Percentiles rank a stretch among this genome's conserved stretches.
Evolutionary conservation across 2,113 vertebrate genomes (phyloP).

Genomic region (Pluvianellus socialis): DNA sequence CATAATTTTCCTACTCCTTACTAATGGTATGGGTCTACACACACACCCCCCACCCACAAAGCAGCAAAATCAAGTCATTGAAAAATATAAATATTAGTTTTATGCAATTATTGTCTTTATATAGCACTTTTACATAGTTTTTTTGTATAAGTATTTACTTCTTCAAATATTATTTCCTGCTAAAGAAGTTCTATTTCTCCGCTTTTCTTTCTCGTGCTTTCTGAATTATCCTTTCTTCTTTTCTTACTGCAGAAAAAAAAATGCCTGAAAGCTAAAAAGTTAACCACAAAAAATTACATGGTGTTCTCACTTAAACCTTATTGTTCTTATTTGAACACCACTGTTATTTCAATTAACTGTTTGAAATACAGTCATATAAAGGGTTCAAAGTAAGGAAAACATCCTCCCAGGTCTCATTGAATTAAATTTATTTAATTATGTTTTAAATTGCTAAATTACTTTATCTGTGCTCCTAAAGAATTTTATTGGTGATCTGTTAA

Average conservation of each 20-base stretch:
- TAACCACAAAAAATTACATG: neutral
- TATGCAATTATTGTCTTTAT: rapidly evolving
- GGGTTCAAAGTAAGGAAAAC: neutral
- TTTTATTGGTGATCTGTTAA: neutral
- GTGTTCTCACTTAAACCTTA: neutral
- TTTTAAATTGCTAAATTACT: neutral
- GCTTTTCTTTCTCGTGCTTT: neutral
- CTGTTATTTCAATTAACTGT: neutral
- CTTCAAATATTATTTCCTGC: neutral
- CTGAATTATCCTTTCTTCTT: neutral
- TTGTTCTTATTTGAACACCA: neutral
- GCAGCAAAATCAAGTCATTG: neutral
- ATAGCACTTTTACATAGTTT: neutral
- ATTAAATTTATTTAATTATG: neutral
- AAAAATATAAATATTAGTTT: neutral
- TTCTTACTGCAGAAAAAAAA: neutral
- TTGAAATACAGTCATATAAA: neutral
- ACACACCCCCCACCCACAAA: neutral
- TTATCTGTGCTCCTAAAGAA: neutral
- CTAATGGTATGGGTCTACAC: neutral
- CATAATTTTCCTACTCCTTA: neutral
- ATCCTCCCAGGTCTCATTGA: neutral
- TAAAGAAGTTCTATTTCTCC: neutral
- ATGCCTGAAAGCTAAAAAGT: rapidly evolving
- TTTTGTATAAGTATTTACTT: neutral